phyloP scores from a whole-genome alignment of 2,888 invertebrate genomes.

The Aleiodes leptofemur region DNA sequence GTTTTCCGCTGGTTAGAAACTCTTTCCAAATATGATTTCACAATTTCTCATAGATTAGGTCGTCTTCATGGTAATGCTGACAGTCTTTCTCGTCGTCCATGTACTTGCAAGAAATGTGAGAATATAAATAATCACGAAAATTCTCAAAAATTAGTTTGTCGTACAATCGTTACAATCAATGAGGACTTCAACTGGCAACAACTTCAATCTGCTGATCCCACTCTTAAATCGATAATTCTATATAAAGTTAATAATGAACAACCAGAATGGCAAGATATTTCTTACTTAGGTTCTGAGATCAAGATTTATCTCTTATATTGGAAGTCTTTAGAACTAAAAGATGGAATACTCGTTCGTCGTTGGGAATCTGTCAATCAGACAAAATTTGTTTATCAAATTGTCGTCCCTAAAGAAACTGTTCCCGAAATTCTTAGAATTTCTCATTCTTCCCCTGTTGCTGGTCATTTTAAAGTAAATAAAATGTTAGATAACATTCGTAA shows the following conservation, averaged over 20 bases:
- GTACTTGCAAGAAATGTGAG: background rate
- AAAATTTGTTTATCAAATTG: background rate
- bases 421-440: background rate
- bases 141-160: background rate
- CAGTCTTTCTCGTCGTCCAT: background rate
- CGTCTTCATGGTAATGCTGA: constrained; percentile 3
- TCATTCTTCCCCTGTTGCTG: background rate
- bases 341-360: background rate
- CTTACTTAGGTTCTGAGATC: background rate
- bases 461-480: background rate
- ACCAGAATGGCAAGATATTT: background rate
- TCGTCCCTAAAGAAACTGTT: background rate
- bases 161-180: background rate
- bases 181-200: background rate
- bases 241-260: background rate
- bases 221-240: background rate
- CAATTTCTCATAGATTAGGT: constrained; percentile 6
- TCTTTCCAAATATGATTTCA: background rate
- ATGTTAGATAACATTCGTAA: background rate
- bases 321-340: background rate
- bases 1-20: too few species aligned
- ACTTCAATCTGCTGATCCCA: background rate
- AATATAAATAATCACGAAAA: background rate
- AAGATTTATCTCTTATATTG: constrained; percentile 5
- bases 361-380: background rate